A percentile compares a stretch with the other conserved stretches of the same genome.
Conservation (phyloP, 2,113 vertebrate genomes). For the Cebus imitator region DNA sequence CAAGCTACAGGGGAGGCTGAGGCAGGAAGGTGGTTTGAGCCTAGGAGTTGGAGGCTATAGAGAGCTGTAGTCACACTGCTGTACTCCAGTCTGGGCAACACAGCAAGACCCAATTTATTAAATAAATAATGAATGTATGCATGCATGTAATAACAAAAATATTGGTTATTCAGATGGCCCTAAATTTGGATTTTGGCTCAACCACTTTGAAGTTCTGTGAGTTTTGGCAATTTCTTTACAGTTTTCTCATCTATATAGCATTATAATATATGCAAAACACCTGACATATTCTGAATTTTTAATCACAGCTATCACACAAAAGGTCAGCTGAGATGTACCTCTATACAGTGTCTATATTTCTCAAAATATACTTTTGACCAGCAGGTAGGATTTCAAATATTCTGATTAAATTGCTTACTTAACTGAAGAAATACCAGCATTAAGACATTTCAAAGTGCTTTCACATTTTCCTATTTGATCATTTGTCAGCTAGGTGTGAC, state of each 20-base stretch:
- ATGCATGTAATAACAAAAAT: not conserved
- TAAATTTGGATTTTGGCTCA: not conserved
- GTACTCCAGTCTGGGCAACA: too few species aligned
- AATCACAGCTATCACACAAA: not conserved
- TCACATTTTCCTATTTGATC: conserved; percentile 7
- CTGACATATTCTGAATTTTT: conserved; percentile 1
- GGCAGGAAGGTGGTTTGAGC: too few species aligned
- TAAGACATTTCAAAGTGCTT: conserved; percentile 44
- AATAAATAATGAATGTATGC: not conserved
- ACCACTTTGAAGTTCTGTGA: not conserved
- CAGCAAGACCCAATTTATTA: too few species aligned
- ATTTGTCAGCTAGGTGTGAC: conserved; percentile 39
- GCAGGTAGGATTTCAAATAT: conserved; percentile 49
- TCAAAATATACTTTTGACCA: conserved; percentile 18
- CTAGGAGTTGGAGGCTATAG: too few species aligned
- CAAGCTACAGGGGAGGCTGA: too few species aligned
- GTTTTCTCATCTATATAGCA: conserved; percentile 1
- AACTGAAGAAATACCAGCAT: conserved; percentile 30
- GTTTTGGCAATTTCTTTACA: conserved; percentile 16
- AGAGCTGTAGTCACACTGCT: too few species aligned
- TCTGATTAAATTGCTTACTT: conserved; percentile 26
- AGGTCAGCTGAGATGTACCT: not conserved
- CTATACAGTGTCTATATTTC: not conserved
- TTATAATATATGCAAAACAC: not conserved
- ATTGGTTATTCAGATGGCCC: not conserved